These are phyloP conservation scores for Myiopsitta monachus DNA, from an alignment of 2,113 vertebrate genomes.

Conservation along the genomic window DNA sequence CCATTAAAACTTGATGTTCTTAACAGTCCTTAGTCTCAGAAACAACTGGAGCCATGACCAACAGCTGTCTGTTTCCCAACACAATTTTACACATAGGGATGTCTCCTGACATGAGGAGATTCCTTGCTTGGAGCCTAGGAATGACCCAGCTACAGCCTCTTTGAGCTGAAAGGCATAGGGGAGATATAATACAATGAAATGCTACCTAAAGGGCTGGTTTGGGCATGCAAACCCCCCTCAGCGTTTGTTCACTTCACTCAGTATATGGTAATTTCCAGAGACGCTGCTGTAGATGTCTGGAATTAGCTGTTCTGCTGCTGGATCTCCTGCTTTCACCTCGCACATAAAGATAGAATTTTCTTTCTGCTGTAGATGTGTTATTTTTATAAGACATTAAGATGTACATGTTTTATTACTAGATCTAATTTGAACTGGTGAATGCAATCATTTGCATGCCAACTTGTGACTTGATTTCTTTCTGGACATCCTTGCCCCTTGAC, in stretches of 20 bases:
- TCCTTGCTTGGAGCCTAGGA: neutral
- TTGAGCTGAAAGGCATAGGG: neutral
- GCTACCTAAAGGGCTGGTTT: neutral
- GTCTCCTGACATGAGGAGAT: neutral
- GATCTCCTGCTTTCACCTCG: neutral
- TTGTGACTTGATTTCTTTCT: neutral
- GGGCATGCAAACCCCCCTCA: neutral
- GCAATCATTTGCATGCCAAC: neutral
- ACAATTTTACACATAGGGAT: neutral
- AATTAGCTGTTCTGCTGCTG: neutral
- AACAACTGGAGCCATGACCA: neutral
- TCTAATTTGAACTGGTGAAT: neutral
- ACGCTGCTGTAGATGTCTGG: neutral
- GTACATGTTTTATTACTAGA: neutral
- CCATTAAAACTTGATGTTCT: neutral
- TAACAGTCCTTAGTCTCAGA: neutral
- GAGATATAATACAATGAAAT: neutral
- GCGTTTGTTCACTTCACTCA: neutral
- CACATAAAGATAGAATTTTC: neutral
- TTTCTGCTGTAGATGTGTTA: neutral
- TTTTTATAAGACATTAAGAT: neutral
- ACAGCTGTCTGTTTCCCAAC: neutral
- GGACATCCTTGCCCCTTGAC: neutral
- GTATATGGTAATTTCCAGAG: neutral
- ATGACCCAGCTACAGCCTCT: neutral